Evolutionary conservation across 2,113 vertebrate genomes (phyloP), one percentile per base, ranked within the genome.

Genomic region (Cynopterus brachyotis): DNA sequence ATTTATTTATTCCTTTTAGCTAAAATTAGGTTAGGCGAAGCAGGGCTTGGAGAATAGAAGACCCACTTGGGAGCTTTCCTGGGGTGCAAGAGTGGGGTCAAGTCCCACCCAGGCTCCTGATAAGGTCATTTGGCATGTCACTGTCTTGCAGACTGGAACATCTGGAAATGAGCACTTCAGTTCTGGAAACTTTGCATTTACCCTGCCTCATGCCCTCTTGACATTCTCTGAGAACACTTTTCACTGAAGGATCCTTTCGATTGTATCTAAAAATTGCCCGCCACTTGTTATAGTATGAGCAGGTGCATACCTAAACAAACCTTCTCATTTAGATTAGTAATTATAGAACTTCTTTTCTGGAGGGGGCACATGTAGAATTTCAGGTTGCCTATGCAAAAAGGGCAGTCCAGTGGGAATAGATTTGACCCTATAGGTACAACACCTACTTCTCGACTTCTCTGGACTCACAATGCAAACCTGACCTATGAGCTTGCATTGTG

Each of bases 201-300:
- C 47, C 76, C 66, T 92, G 91, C 85, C 84, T 90, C 88, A 26
- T 24, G 50, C 15, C 67, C 93, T 95, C 97, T 97, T 97, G 96
- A 96, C 96, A 96, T 97, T 97, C 72, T 96, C 81, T 94, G 78
- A 98, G 96, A 87, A 97, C 62, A 55, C 95, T 86, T 91, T 88
- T 53, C 85, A 83, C 67, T 91, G 93, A 96, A 97, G 93, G 84
- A 75, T 64, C 67, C 59, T 96, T 97, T 89, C 50, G 60, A 62
- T 75, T 90, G 85, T 35, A 24, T 79, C 92, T 91, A 96, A 96
- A 95, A 97, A 91, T 92, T 97, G 78, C 69, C 79, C 70, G 37
- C 42, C 62, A 69, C 78, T 95, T 94, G 91, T 70, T 89, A 60
- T 90, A 96, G 92, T 64, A 28, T 16, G 84, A 72, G 76, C 97